These are phyloP conservation scores for Sthenelais limicola DNA, from an alignment of 2,888 invertebrate genomes.

Conservation along the genomic window DNA sequence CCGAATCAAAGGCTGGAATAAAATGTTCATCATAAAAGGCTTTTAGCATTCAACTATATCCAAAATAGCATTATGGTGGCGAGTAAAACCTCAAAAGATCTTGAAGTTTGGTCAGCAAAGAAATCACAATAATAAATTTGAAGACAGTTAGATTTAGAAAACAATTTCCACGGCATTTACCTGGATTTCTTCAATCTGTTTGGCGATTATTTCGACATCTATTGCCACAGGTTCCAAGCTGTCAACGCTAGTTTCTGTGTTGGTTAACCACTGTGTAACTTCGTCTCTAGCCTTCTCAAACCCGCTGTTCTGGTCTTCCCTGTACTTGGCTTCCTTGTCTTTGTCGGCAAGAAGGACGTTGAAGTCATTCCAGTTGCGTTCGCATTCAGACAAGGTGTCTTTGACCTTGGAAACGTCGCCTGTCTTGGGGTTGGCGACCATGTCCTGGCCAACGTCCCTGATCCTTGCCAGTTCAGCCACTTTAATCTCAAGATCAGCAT, in stretches of 20 bases:
- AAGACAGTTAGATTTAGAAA: background rate
- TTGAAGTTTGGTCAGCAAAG: too few species aligned
- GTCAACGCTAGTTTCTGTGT: slow-evolving; percentile 84
- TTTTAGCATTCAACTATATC: background rate
- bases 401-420: slow-evolving; percentile 63
- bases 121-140: too few species aligned
- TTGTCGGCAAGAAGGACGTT: slow-evolving; percentile 87
- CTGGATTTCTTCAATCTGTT: slow-evolving; percentile 78
- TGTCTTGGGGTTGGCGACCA: slow-evolving; percentile 64
- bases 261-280: slow-evolving; percentile 87
- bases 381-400: slow-evolving; percentile 75
- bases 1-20: slow-evolving; percentile 81
- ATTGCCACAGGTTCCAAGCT: slow-evolving; percentile 88
- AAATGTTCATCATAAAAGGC: background rate
- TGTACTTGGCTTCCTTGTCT: slow-evolving; percentile 85
- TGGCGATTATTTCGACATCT: slow-evolving; percentile 86
- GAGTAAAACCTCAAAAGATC: too few species aligned
- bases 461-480: slow-evolving; percentile 58
- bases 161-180: slow-evolving; percentile 33
- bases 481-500: slow-evolving; percentile 56
- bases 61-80: background rate
- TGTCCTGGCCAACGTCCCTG: slow-evolving; percentile 58
- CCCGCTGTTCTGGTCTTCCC: slow-evolving; percentile 87
- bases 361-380: slow-evolving; percentile 91
- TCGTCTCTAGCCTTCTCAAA: slow-evolving; percentile 89